Base-by-base conservation (phyloP, 2,888 invertebrate genomes). In the Pandemis corylana region DNA sequence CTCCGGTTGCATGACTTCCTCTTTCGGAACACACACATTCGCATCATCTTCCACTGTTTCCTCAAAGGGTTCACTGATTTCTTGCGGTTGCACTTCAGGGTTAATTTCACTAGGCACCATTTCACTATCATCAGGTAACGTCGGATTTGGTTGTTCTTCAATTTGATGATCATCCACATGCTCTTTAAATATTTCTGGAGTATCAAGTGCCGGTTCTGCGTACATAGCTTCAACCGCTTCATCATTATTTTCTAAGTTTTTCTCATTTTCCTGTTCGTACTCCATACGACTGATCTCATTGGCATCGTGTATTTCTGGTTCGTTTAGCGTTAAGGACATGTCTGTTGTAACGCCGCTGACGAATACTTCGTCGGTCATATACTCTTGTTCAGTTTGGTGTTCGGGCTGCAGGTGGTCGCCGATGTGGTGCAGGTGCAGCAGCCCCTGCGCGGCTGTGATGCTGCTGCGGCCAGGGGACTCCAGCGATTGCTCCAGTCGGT, bases 401-500 rank as follows among this genome's bases (percentile, higher is more conserved):
- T 91, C 89, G 7, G 86, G 69, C 46, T 69, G 65, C 15, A 90
- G 81, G 71, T 90, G 90, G 76, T 90, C 90, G 20, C 91, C 91
- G 80, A 91, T 88, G 76, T 90, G 89, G 76, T 91, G 93, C n/a
- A 93, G 79, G 76, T 93, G 92, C 20, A 94, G 81, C 44, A 94
- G 84, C 1, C 94, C 93, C 72, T 94, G 93, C 7, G 94, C 91
- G 2, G 93, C 93, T 7, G 91, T 90, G 76, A 93, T 90, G 79
- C 92, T 92, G 80, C 90, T 92, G 13, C 89, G 88, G 41, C 90
- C 89, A n/a, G 93, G 92, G 42, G 90, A 93, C 80, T 89, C 94
- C 49, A 96, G 90, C 46, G 96, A 95, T 80, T 96, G 96, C 80
- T 96, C 95, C 53, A 96, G 90, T 61, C 96, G 90, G 72, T 95